Base-by-base conservation (phyloP, 1,140 invertebrate species). In the Lamellibrachia luymesi region DNA sequence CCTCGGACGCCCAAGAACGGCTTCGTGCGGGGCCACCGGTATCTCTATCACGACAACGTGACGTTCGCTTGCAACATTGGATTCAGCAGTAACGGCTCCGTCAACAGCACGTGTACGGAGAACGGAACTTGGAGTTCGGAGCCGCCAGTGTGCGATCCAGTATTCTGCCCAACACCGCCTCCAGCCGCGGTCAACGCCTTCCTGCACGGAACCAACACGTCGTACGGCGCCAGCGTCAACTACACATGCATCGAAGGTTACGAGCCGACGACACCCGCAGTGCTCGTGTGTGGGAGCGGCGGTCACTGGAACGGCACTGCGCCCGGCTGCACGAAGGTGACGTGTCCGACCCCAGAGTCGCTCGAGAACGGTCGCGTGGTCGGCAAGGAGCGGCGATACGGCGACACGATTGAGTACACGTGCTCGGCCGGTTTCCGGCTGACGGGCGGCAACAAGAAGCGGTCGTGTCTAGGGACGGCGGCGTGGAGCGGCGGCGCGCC, bases 231-330 rank as follows among this genome's bases (percentile, higher is more conserved):
- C 8, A 50, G 50, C 0, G 56, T 89, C 8, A 90, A 97, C 50
- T 98, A 98, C 94, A 96, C 96, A 2, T 97, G 96, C 94, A 94
- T 96, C 94, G 94, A 95, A 91, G 96, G 96, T 4, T 97, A 96
- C 93, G 94, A 95, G 91, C 94, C 97, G 50, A 93, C 95, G n/a
- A 96, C 96, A 0, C 90, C 50, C 27, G 27, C 92, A 2, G 92
- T 51, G 27, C 50, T 92, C 2, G 27, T 50, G 50, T 92, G 92
- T 91, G 50, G 90, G 27, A 92, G 92, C 8, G 93, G 92, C 51
- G 94, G 94, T 91, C 94, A 90, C 4, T 95, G 95, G 95, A 94
- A 92, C 49, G 92, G 93, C 25, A 50, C 38, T 2, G 38, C 89
- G 5, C 94, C 95, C 8, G 93, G 93, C n/a, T 96, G 96, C 93